phyloP scores from a whole-genome alignment of 2,888 invertebrate species.

The Helleia helle region DNA sequence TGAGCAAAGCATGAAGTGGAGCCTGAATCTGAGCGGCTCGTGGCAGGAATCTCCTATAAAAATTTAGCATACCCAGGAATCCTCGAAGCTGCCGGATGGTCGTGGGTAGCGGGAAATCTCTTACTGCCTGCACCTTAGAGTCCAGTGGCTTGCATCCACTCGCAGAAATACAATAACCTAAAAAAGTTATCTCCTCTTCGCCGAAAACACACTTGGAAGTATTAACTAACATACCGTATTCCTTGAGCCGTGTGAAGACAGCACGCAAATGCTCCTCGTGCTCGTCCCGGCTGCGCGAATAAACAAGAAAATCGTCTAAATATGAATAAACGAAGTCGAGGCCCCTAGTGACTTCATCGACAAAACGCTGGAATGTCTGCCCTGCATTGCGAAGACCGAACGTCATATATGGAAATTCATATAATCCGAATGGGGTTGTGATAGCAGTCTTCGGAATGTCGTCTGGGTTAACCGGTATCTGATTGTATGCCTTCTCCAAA shows the following conservation, averaged over 20 bases:
- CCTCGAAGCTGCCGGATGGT: constrained; percentile 18
- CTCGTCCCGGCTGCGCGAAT: no score
- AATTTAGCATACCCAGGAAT: no score
- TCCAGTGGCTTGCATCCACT: constrained; percentile 29
- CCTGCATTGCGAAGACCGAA: no score
- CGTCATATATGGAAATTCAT: no score
- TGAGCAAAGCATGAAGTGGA: constrained; percentile 24
- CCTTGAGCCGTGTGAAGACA: constrained; percentile 17
- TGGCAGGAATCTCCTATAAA: no score
- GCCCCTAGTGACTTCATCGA: constrained; percentile 26
- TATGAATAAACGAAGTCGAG: constrained; percentile 25
- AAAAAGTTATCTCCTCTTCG: constrained; percentile 18
- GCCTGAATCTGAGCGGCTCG: no score
- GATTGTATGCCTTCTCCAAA: no score
- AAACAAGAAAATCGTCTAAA: constrained; percentile 33
- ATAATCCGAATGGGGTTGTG: no score
- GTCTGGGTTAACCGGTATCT: no score
- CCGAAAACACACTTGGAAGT: constrained; percentile 24
- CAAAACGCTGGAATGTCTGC: constrained; percentile 42
- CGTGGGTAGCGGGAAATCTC: constrained; percentile 20
- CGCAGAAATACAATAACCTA: constrained; percentile 20
- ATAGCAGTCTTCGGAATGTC: no score
- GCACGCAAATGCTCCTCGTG: constrained; percentile 20
- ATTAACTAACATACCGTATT: constrained; percentile 23
- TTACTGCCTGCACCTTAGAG: constrained; percentile 26